Evolutionary conservation across 2,113 vertebrate species (phyloP), one percentile per base, ranked within the genome.

Genomic region (Martes martes): DNA sequence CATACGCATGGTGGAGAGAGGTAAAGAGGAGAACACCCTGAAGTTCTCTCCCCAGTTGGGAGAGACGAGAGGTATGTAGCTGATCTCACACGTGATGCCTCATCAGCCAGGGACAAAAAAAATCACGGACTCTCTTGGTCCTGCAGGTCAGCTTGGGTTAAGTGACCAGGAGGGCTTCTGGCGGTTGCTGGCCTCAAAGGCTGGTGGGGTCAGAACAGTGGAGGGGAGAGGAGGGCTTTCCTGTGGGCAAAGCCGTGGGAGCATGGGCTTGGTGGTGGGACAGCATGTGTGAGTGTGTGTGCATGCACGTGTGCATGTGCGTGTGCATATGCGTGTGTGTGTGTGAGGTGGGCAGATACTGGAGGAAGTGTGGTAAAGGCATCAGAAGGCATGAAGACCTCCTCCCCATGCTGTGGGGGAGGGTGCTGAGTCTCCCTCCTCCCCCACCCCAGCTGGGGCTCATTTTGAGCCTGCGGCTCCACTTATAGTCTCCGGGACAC

Each of bases 401-500:
- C 39, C 1, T 47, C 28, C 79, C n/a, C 2, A 2, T 0, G 0
- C 47, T 69, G 71, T 42, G 36, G 57, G 52, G 50, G 61, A 33
- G 69, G 19, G 59, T 71, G n/a, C 76, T 14, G 28, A 61, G 26
- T 55, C 42, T 63, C 78, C 33, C 4, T 19, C 81, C 73, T 61
- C 79, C 83, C 42, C 6, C 47, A 18, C 19, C 95, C 91, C 0
- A 2, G 31, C 76, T 84, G 0, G 0, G 52, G 95, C 91, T 98
- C 96, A 96, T 97, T 98, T 97, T 89, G 97, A 95, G 81, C 45
- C 47, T 18, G 45, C 69, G 76, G 69, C 73, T 96, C 92, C 1
- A 14, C 42, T 95, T 97, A 95, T 97, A 96, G 96, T 91, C 90
- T 95, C 88, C 79, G 82, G 97, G 94, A 96, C 42, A 14, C 96